Evolutionary conservation across 2,888 invertebrate species (phyloP).

Genomic region (Mimachlamys varia): DNA sequence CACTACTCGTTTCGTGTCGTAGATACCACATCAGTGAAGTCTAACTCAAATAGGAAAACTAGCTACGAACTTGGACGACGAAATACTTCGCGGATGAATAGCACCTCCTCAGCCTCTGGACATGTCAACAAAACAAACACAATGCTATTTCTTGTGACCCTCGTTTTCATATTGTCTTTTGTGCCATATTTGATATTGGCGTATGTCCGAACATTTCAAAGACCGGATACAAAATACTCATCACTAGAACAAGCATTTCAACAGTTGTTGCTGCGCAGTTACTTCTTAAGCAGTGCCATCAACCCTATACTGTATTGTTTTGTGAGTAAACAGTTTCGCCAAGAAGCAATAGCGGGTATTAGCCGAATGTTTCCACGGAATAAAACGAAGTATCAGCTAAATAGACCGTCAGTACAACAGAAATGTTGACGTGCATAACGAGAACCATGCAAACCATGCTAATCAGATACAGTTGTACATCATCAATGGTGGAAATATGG

Average conservation of each 20-base stretch:
- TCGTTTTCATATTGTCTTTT: slow-evolving; percentile 54
- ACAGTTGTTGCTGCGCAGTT: slow-evolving; percentile 52
- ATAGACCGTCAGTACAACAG: background rate
- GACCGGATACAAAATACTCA: background rate
- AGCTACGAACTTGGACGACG: background rate
- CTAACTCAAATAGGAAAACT: background rate
- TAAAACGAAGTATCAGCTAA: background rate
- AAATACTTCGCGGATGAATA: background rate
- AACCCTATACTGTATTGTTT: slow-evolving; percentile 55
- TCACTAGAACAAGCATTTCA: background rate
- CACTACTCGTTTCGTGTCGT: background rate
- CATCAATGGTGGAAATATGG: too few species aligned
- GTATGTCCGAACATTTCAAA: background rate
- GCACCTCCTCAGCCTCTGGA: background rate
- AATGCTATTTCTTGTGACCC: slow-evolving; percentile 55
- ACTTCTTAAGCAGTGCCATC: slow-evolving; percentile 52
- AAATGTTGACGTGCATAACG: too few species aligned
- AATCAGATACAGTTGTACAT: too few species aligned
- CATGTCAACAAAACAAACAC: slow-evolving; percentile 44
- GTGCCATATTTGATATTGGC: slow-evolving; percentile 52
- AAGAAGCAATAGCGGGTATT: background rate
- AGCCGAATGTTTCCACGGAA: background rate
- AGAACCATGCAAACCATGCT: too few species aligned
- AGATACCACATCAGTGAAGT: background rate
- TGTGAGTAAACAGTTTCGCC: slow-evolving; percentile 51